phyloP scores from a whole-genome alignment of 2,888 invertebrate genomes.

The Brachypalpus laphriformis region DNA sequence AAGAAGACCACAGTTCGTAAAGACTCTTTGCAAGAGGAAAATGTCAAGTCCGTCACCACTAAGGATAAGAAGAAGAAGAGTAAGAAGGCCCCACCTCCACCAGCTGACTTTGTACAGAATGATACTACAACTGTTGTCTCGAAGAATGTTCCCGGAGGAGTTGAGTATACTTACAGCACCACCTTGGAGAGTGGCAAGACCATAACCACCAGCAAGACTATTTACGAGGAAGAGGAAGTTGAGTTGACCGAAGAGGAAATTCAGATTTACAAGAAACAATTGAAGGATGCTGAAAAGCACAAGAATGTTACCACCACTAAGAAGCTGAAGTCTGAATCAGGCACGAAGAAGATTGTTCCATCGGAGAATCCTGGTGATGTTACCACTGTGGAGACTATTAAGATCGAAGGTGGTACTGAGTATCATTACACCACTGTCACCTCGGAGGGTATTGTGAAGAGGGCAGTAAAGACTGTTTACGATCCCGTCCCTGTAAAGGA shows the following conservation, averaged over 20 bases:
- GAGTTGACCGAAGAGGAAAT: constrained; percentile 82
- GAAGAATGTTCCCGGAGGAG: constrained; percentile 80
- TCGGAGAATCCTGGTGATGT: constrained; percentile 82
- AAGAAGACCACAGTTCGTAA: constrained; percentile 81
- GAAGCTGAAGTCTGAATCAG: constrained; percentile 80
- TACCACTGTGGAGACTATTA: constrained; percentile 82
- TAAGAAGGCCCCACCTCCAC: constrained; percentile 80
- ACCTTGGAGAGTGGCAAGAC: constrained; percentile 80
- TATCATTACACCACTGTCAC: constrained; percentile 82
- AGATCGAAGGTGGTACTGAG: constrained; percentile 82
- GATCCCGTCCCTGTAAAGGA: constrained; percentile 80
- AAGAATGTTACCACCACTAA: constrained; percentile 81
- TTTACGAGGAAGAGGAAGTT: constrained; percentile 81
- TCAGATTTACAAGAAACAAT: constrained; percentile 80
- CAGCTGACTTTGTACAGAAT: constrained; percentile 80
- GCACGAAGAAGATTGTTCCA: constrained; percentile 82
- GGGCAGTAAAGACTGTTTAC: constrained; percentile 81
- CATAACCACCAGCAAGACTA: constrained; percentile 81
- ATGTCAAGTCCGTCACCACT: constrained; percentile 77
- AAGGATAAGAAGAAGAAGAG: constrained; percentile 77
- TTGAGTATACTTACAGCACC: constrained; percentile 81
- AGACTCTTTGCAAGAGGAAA: constrained; percentile 81
- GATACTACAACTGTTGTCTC: constrained; percentile 80
- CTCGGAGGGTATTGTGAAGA: constrained; percentile 82
- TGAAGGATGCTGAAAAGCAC: constrained; percentile 82